phyloP scores from a whole-genome alignment of 2,888 invertebrate genomes.

The Abscondita cerata region DNA sequence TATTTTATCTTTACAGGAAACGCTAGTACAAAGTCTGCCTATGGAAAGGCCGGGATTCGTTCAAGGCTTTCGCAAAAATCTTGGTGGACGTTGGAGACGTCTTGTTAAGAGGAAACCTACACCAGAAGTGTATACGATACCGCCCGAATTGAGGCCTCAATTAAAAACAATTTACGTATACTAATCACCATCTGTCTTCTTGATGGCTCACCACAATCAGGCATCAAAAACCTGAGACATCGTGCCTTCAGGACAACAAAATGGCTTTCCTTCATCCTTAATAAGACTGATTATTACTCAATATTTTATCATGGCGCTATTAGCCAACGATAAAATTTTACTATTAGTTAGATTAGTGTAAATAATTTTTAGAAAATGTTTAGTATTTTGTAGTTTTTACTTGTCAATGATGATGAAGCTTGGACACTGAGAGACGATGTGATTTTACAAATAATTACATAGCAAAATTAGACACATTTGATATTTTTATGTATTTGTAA shows the following conservation, averaged over 20 bases:
- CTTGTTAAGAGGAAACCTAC: slow-evolving; percentile 84
- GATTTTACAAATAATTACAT: slow-evolving; percentile 42
- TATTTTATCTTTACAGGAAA: slow-evolving; percentile 71
- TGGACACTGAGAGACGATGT: slow-evolving; percentile 38
- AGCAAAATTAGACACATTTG: slow-evolving; percentile 27
- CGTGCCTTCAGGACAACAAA: slow-evolving; percentile 28
- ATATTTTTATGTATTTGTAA: slow-evolving; percentile 36
- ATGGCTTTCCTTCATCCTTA: slow-evolving; percentile 46
- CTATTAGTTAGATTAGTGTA: slow-evolving; percentile 42
- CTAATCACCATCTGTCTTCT: slow-evolving; percentile 57
- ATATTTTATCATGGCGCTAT: slow-evolving; percentile 37
- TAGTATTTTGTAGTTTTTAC: slow-evolving; percentile 28
- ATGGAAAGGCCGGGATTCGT: slow-evolving; percentile 76
- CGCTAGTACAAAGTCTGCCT: slow-evolving; percentile 73
- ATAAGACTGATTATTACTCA: slow-evolving; percentile 53
- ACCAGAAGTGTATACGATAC: slow-evolving; percentile 83
- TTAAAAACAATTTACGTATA: slow-evolving; percentile 89
- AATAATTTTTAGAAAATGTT: slow-evolving; percentile 36
- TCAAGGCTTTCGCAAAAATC: slow-evolving; percentile 84
- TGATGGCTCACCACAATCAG: slow-evolving; percentile 7
- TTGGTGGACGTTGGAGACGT: slow-evolving; percentile 85
- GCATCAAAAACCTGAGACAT: slow-evolving; percentile 11
- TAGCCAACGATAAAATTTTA: slow-evolving; percentile 20
- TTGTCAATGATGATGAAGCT: slow-evolving; percentile 9
- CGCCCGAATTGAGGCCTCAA: slow-evolving; percentile 86